Conservation (phyloP, 2,797 vertebrate genomes). For the Pipistrellus pipistrellus region DNA sequence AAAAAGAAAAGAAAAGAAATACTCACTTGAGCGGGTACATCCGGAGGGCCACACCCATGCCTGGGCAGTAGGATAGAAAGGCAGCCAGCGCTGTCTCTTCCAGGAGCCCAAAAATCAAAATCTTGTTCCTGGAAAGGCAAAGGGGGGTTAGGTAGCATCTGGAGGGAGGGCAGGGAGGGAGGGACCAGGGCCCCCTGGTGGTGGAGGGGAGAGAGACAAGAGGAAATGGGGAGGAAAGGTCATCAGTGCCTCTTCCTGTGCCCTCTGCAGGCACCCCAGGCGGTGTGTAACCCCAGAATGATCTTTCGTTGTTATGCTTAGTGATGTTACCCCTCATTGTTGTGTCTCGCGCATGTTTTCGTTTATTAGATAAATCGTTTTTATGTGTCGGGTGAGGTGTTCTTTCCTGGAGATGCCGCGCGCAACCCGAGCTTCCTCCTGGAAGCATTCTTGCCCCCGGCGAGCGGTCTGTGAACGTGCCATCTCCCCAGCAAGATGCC, state of each 20-base stretch:
- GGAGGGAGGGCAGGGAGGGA: neutral
- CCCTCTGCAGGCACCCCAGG: neutral
- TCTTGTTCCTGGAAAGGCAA: slow-evolving; percentile 86
- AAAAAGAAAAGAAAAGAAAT: neutral
- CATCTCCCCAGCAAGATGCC: neutral
- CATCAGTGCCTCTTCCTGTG: neutral
- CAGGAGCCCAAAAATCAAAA: slow-evolving; percentile 94
- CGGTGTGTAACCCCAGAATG: neutral
- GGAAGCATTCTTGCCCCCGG: no score
- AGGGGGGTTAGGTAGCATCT: neutral
- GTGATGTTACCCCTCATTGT: neutral
- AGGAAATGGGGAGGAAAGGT: neutral
- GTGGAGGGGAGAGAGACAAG: neutral
- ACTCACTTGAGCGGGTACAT: slow-evolving; percentile 90
- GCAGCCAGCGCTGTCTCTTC: slow-evolving; percentile 89
- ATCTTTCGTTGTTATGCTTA: neutral
- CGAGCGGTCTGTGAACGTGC: neutral
- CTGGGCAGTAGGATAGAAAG: slow-evolving; percentile 91
- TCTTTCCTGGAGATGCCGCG: neutral
- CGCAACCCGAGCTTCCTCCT: neutral
- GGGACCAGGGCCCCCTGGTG: neutral
- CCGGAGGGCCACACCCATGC: slow-evolving; percentile 93
- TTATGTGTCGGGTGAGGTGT: neutral
- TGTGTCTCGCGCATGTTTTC: neutral
- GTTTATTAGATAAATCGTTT: neutral